These are phyloP conservation scores for Mixornis gularis DNA, from an alignment of 2,113 vertebrate genomes.

Conservation along the genomic window DNA sequence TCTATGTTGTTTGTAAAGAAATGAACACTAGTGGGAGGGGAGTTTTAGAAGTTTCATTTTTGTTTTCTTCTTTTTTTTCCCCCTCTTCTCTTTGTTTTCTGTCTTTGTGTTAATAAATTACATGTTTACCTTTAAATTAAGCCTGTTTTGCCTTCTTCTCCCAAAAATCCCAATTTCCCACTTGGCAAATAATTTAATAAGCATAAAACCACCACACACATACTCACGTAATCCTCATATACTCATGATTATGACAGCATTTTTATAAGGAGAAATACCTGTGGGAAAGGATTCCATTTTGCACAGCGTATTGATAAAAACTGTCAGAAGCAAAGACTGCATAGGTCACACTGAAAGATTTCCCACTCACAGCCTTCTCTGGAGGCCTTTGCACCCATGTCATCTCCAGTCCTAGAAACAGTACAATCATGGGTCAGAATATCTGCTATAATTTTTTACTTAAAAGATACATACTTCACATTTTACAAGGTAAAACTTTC, in stretches of 20 bases:
- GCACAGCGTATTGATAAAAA: slow-evolving; percentile 80
- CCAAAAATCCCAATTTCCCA: too few relatives aligned
- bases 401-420: slow-evolving; percentile 84
- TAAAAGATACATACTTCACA: neutral
- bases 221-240: neutral
- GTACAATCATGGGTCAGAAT: neutral
- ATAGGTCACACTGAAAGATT: slow-evolving; percentile 78
- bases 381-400: slow-evolving; percentile 81
- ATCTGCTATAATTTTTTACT: neutral
- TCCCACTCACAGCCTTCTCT: slow-evolving; percentile 71
- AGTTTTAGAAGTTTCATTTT: too few relatives aligned
- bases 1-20: too few relatives aligned
- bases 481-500: neutral
- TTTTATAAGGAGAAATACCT: slow-evolving; percentile 51
- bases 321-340: slow-evolving; percentile 71
- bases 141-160: too few relatives aligned
- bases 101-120: too few relatives aligned
- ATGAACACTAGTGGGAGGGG: too few relatives aligned
- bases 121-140: too few relatives aligned
- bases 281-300: slow-evolving; percentile 74
- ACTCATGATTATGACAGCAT: neutral
- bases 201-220: too few relatives aligned
- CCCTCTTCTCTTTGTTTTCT: too few relatives aligned
- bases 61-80: too few relatives aligned
- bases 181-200: too few relatives aligned